Base-by-base conservation (phyloP, 2,888 invertebrate genomes). In the Protula sp. region DNA sequence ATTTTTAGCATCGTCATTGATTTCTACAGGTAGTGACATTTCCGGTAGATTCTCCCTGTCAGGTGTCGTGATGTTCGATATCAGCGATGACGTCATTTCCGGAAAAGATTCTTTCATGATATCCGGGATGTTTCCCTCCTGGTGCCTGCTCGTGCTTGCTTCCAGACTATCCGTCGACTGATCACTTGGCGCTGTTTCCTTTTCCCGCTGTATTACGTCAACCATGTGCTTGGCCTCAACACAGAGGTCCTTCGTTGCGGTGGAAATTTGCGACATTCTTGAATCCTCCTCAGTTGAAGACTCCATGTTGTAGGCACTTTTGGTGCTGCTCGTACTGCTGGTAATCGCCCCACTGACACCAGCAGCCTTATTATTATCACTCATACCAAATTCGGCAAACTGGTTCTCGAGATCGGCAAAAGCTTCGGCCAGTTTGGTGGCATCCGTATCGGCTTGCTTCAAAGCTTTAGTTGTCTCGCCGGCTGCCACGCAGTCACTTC, bases 91-190 rank as follows among this genome's bases (percentile, higher is more conserved):
- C 19, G 56, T 60, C 63, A 67, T 60, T 26, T 71, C 62, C 19
- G 65, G 74, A 68, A 64, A 75, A 48, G 58, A 72, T 67, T 62
- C 78, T 71, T 65, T 76, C 60, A 67, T 66, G 26, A 63, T 64
- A 58, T 66, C 76, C 30, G 45, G 22, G 22, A 29, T 29, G 9
- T 55, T 45, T 22, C 22, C 30, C 22, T 30, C 50, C 22, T 22
- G n/a, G 22, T 24, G n/a, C 1, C 19, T 22, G 14, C 22, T n/a
- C 26, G 26, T 28, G 30, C n/a, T 26, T 30, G 30, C 26, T 9
- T 27, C 19, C 22, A 51, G 30, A 27, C 57, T 50, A 19, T 50
- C 57, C 22, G 52, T 52, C 3, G 51, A 51, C 30, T 38, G 30
- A 1, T 29, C 53, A 27, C 38, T 38, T 14, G 38, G 38, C 9